Base-by-base conservation (phyloP, 2,797 vertebrate species). In the Lates japonicus region DNA sequence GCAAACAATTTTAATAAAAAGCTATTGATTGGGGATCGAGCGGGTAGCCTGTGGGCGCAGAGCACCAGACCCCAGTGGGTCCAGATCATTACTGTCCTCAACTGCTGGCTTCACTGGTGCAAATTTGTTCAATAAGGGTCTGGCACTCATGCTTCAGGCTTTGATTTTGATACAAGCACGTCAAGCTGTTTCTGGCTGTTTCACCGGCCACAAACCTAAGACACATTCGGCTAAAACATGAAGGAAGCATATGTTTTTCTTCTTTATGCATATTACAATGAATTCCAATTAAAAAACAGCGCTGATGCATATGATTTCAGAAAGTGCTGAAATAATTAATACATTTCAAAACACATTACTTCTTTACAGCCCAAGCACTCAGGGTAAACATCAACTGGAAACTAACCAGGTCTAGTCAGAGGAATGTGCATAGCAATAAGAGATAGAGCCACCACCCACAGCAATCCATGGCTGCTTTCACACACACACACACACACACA, bases 1-100 rank as follows among this genome's bases (percentile, higher is more conserved):
- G 91, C 94, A 94, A 95, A 96, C 94, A 94, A 95, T 96, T 96
- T 96, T 96, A 96, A 96, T 96, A 96, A 96, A 96, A 96, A 96
- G 94, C 88, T 94, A 96, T 96, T 88, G 96, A 96, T 96, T 89
- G 90, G 83, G 83, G 87, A 95, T 95, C 80, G 95, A 95, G 94
- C 86, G 84, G 82, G 84, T 85, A 86, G 93, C 93, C 94, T 90
- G 93, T 87, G 81, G 94, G 94, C 86, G 84, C 85, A 17, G 90
- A 91, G 91, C 92, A 85, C 81, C 87, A 90, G 92, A 95, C 92
- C 94, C 92, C 90, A 90, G 90, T 90, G 92, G 90, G 92, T 92
- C 92, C 91, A 85, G 91, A 96, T 96, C 95, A 95, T 96, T 96
- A 96, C 93, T 90, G 92, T 92, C 92, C 93, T 94, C 92, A 92